Evolutionary conservation across 2,113 vertebrate genomes (phyloP).

Genomic region (Charina bottae): DNA sequence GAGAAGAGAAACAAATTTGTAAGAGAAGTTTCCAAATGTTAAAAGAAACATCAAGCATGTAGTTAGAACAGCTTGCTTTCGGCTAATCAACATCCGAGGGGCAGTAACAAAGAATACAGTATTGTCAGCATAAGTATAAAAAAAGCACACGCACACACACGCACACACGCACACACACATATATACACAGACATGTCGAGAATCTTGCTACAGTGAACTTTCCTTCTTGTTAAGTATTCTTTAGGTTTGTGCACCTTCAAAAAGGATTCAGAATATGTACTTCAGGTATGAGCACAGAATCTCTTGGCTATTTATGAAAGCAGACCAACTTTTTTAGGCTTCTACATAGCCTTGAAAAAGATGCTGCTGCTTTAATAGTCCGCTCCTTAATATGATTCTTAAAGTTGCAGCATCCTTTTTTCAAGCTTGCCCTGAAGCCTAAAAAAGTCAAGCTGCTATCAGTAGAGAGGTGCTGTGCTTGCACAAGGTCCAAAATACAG

Average conservation of each 20-base stretch:
- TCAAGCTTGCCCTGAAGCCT: not conserved
- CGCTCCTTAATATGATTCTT: not conserved
- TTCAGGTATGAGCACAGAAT: not conserved
- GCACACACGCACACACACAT: conserved; percentile 27
- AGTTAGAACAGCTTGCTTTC: conserved; percentile 74
- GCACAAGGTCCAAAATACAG: not conserved
- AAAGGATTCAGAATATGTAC: not conserved
- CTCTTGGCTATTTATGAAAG: not conserved
- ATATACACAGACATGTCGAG: conserved; percentile 55
- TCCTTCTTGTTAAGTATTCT: not conserved
- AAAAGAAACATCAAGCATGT: conserved; percentile 64
- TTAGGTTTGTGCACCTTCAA: not conserved
- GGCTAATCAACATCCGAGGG: conserved; percentile 36
- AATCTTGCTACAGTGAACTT: conserved; percentile 27
- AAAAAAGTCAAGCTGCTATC: not conserved
- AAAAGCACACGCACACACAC: conserved; percentile 28
- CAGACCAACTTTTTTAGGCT: not conserved
- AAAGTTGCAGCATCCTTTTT: not conserved
- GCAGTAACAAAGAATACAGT: conserved; percentile 52
- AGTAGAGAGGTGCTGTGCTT: not conserved
- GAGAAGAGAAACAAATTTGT: conserved; percentile 79
- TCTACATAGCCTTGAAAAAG: not conserved
- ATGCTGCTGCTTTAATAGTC: not conserved
- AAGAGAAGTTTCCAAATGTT: conserved; percentile 74
- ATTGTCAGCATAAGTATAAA: conserved; percentile 42